These are phyloP conservation scores for Mystacornis crossleyi DNA, from an alignment of 2,113 vertebrate species.

Conservation along the genomic window DNA sequence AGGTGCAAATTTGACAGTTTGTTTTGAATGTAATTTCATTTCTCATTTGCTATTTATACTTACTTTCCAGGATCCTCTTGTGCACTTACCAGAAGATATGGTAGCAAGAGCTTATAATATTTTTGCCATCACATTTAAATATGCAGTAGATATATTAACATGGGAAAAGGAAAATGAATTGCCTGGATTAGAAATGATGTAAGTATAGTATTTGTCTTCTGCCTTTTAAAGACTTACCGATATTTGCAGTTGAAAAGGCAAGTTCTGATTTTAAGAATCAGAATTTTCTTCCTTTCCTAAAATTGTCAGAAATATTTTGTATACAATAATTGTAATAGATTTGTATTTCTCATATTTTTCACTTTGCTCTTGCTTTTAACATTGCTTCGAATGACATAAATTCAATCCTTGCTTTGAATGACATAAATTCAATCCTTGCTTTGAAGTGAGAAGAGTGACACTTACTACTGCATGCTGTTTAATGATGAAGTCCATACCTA, in stretches of 20 bases:
- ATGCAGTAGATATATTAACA: constrained; percentile 94
- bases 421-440: not conserved
- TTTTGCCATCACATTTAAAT: constrained; percentile 91
- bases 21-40: not conserved
- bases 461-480: constrained; percentile 97
- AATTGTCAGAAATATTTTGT: not conserved
- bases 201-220: constrained; percentile 54
- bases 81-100: constrained; percentile 88
- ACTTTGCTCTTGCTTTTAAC: not conserved
- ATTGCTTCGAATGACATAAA: not conserved
- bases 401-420: constrained; percentile 58
- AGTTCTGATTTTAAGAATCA: not conserved
- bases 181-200: constrained; percentile 88
- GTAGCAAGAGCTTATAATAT: constrained; percentile 87
- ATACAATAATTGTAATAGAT: not conserved
- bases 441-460: constrained; percentile 86
- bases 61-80: constrained; percentile 86
- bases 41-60: not conserved
- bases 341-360: not conserved
- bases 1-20: not conserved
- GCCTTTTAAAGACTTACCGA: not conserved
- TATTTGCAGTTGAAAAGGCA: not conserved
- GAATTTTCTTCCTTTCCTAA: not conserved
- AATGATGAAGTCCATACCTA: constrained; percentile 99
- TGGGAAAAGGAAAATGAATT: constrained; percentile 92